These are phyloP conservation scores for Glaucidium brasilianum DNA, from an alignment of 2,113 vertebrate species.

Conservation along the genomic window DNA sequence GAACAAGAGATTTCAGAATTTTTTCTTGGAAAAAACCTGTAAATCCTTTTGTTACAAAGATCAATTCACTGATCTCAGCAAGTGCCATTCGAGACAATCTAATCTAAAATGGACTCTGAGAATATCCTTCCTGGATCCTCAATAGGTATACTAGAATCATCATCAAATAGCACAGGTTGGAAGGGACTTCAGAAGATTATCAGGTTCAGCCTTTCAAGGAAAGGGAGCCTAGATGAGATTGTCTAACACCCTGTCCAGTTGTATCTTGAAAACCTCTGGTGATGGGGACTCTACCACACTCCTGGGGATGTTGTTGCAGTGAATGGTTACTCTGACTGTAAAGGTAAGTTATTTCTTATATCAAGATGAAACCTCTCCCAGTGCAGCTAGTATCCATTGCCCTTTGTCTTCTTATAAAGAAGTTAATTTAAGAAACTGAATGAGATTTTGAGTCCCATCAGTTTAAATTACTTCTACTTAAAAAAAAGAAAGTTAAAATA, in stretches of 20 bases:
- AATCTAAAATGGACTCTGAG: background rate
- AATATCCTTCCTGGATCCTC: background rate
- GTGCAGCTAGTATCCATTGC: background rate
- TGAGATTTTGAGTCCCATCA: background rate
- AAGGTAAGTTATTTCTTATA: background rate
- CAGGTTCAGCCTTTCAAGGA: background rate
- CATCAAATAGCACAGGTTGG: background rate
- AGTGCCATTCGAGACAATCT: background rate
- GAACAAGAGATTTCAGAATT: background rate
- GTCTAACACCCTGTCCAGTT: background rate
- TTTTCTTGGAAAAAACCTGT: background rate
- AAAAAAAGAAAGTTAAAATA: background rate
- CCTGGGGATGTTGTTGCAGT: background rate
- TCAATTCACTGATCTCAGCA: background rate
- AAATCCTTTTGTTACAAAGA: background rate
- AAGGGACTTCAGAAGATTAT: background rate
- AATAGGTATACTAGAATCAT: background rate
- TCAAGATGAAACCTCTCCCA: background rate
- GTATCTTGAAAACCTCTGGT: background rate
- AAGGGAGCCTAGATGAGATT: background rate
- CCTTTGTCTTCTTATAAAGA: background rate
- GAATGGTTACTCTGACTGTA: background rate
- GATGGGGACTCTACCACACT: background rate
- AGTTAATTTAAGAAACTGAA: background rate
- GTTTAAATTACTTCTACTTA: background rate